Conservation (phyloP, 2,113 vertebrate genomes). For the Sceloporus undulatus region DNA sequence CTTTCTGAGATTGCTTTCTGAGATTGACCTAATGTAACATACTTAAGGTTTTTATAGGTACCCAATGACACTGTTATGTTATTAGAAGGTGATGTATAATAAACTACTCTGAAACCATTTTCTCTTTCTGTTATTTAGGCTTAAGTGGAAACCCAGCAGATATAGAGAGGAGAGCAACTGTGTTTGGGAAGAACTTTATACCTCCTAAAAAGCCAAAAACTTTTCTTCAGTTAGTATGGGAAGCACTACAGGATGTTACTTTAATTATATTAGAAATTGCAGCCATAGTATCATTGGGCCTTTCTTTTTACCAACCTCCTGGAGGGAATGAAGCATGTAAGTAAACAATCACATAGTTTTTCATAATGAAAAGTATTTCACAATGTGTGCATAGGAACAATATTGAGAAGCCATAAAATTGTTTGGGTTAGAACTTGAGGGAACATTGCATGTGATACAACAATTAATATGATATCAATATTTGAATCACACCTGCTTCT, state of each 20-base stretch:
- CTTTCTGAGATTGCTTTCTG: neutral
- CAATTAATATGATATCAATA: neutral
- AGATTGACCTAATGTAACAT: neutral
- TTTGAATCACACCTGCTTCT: neutral
- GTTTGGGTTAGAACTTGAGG: neutral
- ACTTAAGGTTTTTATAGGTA: neutral
- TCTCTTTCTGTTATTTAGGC: conserved; percentile 80
- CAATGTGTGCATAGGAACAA: neutral
- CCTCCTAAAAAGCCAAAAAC: conserved; percentile 99
- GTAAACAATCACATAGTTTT: conserved; percentile 57
- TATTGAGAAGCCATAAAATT: neutral
- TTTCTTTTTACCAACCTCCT: conserved; percentile 99
- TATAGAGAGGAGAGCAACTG: conserved; percentile 95
- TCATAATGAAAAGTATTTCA: neutral
- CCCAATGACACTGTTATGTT: neutral
- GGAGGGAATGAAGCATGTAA: conserved; percentile 90
- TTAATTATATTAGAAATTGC: conserved; percentile 99
- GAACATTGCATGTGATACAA: neutral
- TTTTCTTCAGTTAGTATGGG: conserved; percentile 99
- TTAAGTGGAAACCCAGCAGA: conserved; percentile 95
- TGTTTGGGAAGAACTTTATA: conserved; percentile 97
- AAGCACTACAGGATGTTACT: conserved; percentile 99
- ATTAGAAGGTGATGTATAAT: conserved; percentile 24
- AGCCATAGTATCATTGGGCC: conserved; percentile 98
- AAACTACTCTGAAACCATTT: conserved; percentile 34